Evolutionary conservation across 2,888 invertebrate genomes (phyloP), one percentile per base, ranked within the genome.

Genomic region (Thecocarcelia acutangulata): DNA sequence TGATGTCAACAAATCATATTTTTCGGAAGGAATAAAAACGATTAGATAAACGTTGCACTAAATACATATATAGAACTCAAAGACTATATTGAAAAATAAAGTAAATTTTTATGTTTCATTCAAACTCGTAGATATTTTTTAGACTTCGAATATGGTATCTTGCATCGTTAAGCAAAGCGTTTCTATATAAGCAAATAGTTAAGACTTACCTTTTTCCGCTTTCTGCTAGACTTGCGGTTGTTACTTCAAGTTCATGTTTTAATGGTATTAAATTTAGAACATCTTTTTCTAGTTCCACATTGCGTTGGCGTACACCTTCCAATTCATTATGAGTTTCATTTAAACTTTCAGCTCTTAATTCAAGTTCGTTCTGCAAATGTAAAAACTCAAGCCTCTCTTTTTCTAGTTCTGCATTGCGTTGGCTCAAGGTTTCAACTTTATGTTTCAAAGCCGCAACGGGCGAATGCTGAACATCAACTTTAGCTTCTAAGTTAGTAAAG

Each of bases 401-500:
- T 63, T 87, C 85, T 17, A 87, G 79, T 24, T 80, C 63, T 2
- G 80, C 61, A 69, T 84, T 83, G 64, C 85, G 85, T 69, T 83
- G 83, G 48, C 78, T 76, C 13, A 86, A 83, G 9, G 76, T 54
- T 52, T 85, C 77, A 48, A 86, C 56, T 63, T 84, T 84, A 33
- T 86, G 84, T 46, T 85, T 87, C 33, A 87, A 74, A 3, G 85
- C 81, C 9, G 83, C 84, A 37, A 84, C 84, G 3, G 84, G 68
- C 13, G 88, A 86, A 83, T 88, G 85, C 56, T 88, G 85, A 9
- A 86, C 85, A 68, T 86, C 84, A 33, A 86, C 90, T 66, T 93
- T 91, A 79, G 93, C 93, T 87, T 94, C 94, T 83, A 93, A 89
- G 68, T 92, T 91, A 1, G 94, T 93, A 80, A 93, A 92, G 85